Evolutionary conservation across 2,888 invertebrate genomes (phyloP).

Genomic region (Gymnosoma rotundatum): DNA sequence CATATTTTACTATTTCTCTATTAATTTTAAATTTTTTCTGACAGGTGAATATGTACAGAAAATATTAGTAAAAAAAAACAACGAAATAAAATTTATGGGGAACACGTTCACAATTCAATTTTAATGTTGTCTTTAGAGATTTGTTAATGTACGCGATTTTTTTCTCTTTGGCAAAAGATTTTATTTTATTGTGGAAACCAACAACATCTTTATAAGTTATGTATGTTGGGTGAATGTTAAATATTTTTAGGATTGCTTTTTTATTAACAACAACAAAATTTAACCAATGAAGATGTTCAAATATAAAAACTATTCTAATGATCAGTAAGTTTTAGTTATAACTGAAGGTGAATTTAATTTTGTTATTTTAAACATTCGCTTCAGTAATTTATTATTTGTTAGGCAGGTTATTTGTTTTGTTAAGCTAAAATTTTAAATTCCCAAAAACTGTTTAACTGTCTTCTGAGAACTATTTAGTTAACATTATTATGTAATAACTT

Average conservation of each 20-base stretch:
- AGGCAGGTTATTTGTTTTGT: not conserved
- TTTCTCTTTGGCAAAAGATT: not conserved
- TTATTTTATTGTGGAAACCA: conserved; percentile 29
- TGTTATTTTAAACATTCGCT: not conserved
- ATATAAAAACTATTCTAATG: conserved; percentile 50
- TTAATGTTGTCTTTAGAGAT: conserved; percentile 59
- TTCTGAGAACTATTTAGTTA: conserved; percentile 31
- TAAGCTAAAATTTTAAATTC: conserved; percentile 2
- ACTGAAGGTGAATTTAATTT: not conserved
- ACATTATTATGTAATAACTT: not conserved
- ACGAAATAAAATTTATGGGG: conserved; percentile 47
- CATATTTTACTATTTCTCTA: conserved; percentile 1
- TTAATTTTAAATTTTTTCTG: conserved; percentile 19
- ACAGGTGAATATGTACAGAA: conserved; percentile 40
- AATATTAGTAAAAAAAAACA: conserved; percentile 20
- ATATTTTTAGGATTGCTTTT: conserved; percentile 25
- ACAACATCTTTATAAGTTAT: conserved; percentile 59
- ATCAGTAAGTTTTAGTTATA: conserved; percentile 47
- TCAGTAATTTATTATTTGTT: not conserved
- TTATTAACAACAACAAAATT: not conserved
- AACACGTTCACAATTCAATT: conserved; percentile 64
- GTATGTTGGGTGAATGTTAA: conserved; percentile 47
- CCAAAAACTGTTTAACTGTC: conserved; percentile 13
- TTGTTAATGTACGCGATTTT: conserved; percentile 24
- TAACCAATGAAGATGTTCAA: not conserved